Base-by-base conservation (phyloP, 2,888 invertebrate species). In the Xanthia togata region DNA sequence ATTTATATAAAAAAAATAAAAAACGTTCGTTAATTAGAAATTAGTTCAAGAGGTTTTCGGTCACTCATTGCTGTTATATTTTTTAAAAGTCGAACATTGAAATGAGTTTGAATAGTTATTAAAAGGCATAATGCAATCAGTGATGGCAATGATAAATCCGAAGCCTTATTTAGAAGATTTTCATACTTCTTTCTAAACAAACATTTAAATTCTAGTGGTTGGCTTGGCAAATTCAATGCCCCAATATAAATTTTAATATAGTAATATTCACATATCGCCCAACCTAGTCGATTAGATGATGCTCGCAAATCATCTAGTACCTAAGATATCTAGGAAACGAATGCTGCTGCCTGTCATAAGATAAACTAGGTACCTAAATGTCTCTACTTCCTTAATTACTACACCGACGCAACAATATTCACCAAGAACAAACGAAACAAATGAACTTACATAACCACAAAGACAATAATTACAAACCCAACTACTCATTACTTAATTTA, bases 401-500 rank as follows among this genome's bases (percentile, higher is more conserved):
- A n/a, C 17, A 63, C 12, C 12, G 14, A 26, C 2, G 1, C 26
- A 38, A 50, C n/a, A 64, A 79, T 47, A 76, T 59, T 65, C 41
- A 31, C 14, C 14, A 68, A 72, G 20, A 70, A 70, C 71, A 44
- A 60, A 53, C 17, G 23, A 53, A 81, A 69, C 55, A 69, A 62
- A 47, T 14, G 57, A 70, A 74, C 71, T 78, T 41, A 65, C 70
- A 82, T 63, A 70, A 50, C 63, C 50, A 57, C 53, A 69, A 35
- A 47, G 63, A 70, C 57, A 71, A 73, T 85, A 70, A 85, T 82
- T 82, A 68, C 86, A 72, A 82, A 62, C 53, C 63, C 65, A 78
- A 85, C 86, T 83, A 83, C 78, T 84, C 78, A 83, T 85, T 81
- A 86, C 75, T 68, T 81, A 78, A 86, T 79, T 83, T 74, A 83